These are phyloP conservation scores for Phyllotis vaccarum DNA, from an alignment of 2,797 vertebrate genomes.

Conservation along the genomic window DNA sequence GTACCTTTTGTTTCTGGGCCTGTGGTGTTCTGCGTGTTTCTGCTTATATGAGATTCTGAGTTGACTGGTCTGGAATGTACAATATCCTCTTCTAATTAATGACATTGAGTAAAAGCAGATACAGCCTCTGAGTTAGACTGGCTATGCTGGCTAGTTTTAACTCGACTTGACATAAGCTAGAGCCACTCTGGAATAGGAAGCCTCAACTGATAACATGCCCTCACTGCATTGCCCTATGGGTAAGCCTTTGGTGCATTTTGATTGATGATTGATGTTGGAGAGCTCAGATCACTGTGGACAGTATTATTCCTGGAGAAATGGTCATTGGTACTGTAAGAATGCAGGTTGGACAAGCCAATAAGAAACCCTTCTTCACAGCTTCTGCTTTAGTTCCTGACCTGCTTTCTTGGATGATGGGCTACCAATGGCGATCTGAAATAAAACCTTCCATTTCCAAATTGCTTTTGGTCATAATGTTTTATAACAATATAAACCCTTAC, in stretches of 20 bases:
- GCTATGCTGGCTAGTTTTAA: not conserved
- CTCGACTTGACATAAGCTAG: not conserved
- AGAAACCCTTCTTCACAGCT: not conserved
- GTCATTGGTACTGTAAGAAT: not conserved
- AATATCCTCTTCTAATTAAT: not conserved
- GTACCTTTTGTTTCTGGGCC: not conserved
- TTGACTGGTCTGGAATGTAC: not conserved
- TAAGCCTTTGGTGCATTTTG: not conserved
- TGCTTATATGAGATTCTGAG: not conserved
- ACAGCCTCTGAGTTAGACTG: not conserved
- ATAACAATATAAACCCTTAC: not conserved
- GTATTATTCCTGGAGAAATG: not conserved
- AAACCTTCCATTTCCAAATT: not conserved
- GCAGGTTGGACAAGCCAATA: not conserved
- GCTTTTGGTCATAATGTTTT: not conserved
- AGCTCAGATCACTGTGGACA: not conserved
- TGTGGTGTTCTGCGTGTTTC: not conserved
- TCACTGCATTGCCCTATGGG: not conserved
- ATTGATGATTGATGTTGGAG: not conserved
- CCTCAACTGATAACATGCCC: not conserved
- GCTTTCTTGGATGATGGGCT: not conserved
- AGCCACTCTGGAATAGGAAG: not conserved
- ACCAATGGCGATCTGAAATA: not conserved
- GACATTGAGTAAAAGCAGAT: not conserved
- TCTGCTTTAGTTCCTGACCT: not conserved